These are phyloP conservation scores for Ridgeia piscesae DNA, from an alignment of 1,140 invertebrate genomes.

Conservation along the genomic window DNA sequence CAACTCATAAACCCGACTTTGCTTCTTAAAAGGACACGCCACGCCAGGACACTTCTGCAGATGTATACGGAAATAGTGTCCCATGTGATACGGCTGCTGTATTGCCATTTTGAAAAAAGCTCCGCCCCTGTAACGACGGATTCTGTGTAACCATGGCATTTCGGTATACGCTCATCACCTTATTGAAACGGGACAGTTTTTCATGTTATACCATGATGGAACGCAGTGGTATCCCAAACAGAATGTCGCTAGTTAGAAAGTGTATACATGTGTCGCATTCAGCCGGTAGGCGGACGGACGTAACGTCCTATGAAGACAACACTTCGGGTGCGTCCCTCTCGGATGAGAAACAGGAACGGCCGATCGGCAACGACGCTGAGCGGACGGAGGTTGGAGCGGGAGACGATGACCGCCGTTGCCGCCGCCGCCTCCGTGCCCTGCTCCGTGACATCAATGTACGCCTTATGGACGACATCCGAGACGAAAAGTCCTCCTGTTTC, in stretches of 20 bases:
- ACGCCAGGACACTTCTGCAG: no score
- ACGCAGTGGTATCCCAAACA: background rate
- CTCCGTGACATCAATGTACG: slow-evolving; percentile 63
- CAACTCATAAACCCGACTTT: no score
- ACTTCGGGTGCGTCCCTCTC: background rate
- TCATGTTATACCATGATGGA: background rate
- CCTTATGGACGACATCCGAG: slow-evolving; percentile 58
- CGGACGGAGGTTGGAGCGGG: background rate
- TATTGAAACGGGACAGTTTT: no score
- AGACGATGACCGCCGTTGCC: slow-evolving; percentile 39
- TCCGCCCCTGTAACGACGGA: no score
- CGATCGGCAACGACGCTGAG: slow-evolving; percentile 7
- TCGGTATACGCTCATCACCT: no score
- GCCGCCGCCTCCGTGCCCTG: slow-evolving; percentile 57
- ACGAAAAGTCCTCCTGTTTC: slow-evolving; percentile 37
- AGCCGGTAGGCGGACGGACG: slow-evolving; percentile 2
- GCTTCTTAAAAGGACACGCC: no score
- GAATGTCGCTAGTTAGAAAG: background rate
- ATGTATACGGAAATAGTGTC: no score
- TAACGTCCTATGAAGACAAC: slow-evolving; percentile 7
- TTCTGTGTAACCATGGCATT: no score
- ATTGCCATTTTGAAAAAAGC: no score
- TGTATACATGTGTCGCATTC: background rate
- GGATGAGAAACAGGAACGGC: slow-evolving; percentile 11
- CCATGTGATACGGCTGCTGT: no score